These are phyloP conservation scores for Globodera rostochiensis DNA, from an alignment of 1,140 invertebrate genomes.

Conservation along the genomic window DNA sequence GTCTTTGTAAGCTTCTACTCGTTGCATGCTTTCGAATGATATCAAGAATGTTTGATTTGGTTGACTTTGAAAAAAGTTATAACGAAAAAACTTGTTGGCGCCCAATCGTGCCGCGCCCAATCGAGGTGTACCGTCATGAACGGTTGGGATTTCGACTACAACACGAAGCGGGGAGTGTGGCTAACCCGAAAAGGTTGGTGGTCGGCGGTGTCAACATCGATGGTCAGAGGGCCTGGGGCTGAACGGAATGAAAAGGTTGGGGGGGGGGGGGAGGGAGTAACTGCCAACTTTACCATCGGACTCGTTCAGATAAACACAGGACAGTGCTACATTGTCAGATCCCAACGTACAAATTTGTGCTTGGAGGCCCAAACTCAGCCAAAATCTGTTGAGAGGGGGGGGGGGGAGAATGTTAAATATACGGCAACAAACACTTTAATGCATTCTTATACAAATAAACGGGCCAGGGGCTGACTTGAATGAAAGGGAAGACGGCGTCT, in stretches of 20 bases:
- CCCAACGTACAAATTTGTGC: conserved; percentile 52
- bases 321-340: conserved; percentile 43
- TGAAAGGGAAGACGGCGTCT: conserved; percentile 42
- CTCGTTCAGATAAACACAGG: conserved; percentile 50
- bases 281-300: conserved; percentile 18
- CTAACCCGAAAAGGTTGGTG: conserved; percentile 48
- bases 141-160: no score
- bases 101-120: no score
- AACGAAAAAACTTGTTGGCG: no score
- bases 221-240: conserved; percentile 42
- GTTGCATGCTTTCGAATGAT: no score
- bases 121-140: no score
- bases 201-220: conserved; percentile 50
- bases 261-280: background rate
- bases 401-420: background rate
- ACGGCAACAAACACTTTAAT: no score
- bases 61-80: no score
- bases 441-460: background rate
- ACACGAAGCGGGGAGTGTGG: no score
- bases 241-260: background rate
- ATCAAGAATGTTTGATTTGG: no score
- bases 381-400: conserved; percentile 46
- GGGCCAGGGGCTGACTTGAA: conserved; percentile 35
- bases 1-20: no score
- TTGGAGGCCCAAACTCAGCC: conserved; percentile 51